Base-by-base conservation (phyloP, 53 echinoderm and acorn worm genomes). In the Holothuria scabra region DNA sequence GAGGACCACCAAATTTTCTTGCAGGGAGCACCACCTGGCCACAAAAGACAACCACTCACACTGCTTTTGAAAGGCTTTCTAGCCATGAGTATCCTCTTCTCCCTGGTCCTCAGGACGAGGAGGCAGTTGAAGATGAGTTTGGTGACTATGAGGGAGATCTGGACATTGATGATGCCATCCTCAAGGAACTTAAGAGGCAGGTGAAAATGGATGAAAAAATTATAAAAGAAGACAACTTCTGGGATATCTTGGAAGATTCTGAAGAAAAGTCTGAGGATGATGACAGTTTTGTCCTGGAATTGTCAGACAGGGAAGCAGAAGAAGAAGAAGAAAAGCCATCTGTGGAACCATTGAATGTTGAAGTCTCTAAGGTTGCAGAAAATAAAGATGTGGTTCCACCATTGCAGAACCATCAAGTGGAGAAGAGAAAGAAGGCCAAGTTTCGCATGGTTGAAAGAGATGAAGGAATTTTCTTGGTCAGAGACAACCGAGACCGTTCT, bases 61-160 rank as follows among this genome's bases (percentile, higher is more conserved):
- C 49, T 8, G 19, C 58, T 12, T 86, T 57, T 49, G 58, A 67
- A 38, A 66, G 93, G 26, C 88, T 91, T 34, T 88, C 58, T 21
- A 96, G 96, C 68, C 86, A 89, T 18, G 93, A 95, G 55, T 95
- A 76, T 59, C 95, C 95, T 13, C 81, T 83, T 20, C 91, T 95
- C 46, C 83, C 83, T 20, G 87, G 79, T 1, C 46, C 70, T 18
- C 23, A 29, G 10, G 70, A n/a, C n/a, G n/a, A 84, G 19, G 71
- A 44, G 16, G 81, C 78, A 11, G 90, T 30, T 8, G 87, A 86
- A 1, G 84, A 83, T 59, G 82, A 80, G 21, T 65, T 80, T 28
- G 86, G 86, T 64, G 97, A 95, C 41, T 91, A 92, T 70, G 93
- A 93, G n/a, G 94, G 89, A 10, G 92, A 95, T 16, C 30, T 83